Evolutionary conservation across 2,113 vertebrate species (phyloP).

Genomic region (Pluvianellus socialis): DNA sequence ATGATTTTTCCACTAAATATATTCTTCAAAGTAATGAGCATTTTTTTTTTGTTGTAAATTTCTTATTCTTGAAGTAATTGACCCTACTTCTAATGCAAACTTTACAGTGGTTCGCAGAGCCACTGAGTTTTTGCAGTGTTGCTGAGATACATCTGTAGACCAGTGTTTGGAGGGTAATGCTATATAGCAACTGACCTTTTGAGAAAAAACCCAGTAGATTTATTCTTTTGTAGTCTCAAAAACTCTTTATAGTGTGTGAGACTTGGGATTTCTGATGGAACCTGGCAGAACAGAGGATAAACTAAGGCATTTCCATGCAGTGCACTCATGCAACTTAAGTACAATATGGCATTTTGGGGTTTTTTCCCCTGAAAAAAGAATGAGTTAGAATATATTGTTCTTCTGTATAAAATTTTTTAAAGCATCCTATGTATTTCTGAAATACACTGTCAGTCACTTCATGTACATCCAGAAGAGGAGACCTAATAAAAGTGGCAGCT

Average conservation of each 20-base stretch:
- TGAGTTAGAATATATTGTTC: neutral
- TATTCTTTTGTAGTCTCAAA: too few relatives aligned
- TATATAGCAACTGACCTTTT: neutral
- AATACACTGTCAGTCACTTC: neutral
- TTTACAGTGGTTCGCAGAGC: neutral
- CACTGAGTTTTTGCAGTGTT: neutral
- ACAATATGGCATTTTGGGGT: neutral
- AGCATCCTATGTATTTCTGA: neutral
- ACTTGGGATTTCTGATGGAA: neutral
- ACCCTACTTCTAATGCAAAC: neutral
- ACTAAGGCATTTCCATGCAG: neutral
- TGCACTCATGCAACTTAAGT: neutral
- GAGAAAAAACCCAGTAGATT: neutral
- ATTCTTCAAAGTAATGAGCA: neutral
- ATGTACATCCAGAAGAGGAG: neutral
- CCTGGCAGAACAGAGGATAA: neutral
- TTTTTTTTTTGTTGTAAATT: neutral
- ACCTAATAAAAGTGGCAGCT: neutral
- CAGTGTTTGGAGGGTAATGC: neutral
- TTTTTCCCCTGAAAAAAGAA: neutral
- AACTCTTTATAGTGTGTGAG: neutral
- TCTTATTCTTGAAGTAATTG: neutral
- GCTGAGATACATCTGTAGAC: neutral
- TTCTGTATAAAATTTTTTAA: neutral
- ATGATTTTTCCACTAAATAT: slow-evolving; percentile 7